Evolutionary conservation across 2,797 vertebrate genomes (phyloP).

Genomic region (Martes flavigula): DNA sequence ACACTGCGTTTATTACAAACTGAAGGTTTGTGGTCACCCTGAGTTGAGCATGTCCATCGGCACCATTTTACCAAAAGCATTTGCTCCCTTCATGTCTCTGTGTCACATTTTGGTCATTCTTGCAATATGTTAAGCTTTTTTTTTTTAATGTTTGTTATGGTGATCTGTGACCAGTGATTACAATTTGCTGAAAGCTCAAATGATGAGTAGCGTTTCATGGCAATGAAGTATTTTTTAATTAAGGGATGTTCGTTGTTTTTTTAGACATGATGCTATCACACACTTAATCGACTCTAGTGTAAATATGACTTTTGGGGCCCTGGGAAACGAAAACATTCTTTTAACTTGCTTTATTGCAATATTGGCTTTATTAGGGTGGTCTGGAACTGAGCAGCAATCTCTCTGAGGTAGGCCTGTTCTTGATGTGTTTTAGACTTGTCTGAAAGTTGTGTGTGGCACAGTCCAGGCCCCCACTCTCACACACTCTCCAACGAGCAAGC

Average conservation of each 20-base stretch:
- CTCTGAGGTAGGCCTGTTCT: neutral
- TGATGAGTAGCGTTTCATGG: neutral
- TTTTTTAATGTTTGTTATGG: neutral
- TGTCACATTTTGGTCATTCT: neutral
- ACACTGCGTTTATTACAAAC: neutral
- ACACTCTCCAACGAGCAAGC: neutral
- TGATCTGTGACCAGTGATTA: neutral
- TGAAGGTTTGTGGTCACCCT: neutral
- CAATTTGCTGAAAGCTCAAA: neutral
- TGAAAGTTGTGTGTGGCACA: neutral
- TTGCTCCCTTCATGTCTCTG: neutral
- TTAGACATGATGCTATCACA: neutral
- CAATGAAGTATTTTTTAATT: neutral
- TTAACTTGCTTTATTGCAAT: neutral
- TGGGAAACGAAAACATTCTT: neutral
- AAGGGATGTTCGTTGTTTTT: neutral
- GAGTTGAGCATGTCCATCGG: neutral
- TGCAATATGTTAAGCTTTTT: neutral
- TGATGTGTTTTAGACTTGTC: conserved; percentile 31
- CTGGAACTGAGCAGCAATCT: neutral
- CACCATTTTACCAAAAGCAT: neutral
- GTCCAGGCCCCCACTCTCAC: neutral
- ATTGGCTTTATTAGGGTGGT: neutral
- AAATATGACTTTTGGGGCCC: neutral
- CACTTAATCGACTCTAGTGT: neutral